A percentile compares a stretch with the other conserved stretches of the same genome.
phyloP scores from a whole-genome alignment of 2,113 vertebrate species.

The Cisticola juncidis region DNA sequence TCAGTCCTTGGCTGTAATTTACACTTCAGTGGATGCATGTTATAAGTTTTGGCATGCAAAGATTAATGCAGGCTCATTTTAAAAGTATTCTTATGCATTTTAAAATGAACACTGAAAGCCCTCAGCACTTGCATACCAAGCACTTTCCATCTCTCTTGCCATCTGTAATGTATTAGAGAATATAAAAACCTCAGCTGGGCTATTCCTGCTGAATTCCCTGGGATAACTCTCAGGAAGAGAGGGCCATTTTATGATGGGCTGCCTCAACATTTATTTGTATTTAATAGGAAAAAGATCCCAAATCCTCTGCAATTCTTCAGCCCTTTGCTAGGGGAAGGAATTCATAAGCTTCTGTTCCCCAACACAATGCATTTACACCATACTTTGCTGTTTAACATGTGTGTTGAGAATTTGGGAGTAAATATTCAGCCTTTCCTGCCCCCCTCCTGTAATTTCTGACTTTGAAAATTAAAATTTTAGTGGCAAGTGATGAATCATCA shows the following conservation, averaged over 20 bases:
- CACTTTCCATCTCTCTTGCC: background rate
- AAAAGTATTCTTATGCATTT: background rate
- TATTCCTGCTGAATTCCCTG: background rate
- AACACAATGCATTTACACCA: background rate
- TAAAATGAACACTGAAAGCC: background rate
- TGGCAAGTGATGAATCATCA: background rate
- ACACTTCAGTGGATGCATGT: background rate
- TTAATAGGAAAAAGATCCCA: background rate
- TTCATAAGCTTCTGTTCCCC: background rate
- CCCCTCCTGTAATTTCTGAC: background rate
- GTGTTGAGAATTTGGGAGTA: background rate
- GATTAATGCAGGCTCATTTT: background rate
- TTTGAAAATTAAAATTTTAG: background rate
- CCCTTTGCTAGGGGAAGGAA: background rate
- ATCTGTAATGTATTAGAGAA: background rate
- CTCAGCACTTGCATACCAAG: background rate
- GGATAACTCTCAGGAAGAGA: background rate
- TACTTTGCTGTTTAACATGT: background rate
- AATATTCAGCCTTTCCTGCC: background rate
- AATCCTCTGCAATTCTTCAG: background rate
- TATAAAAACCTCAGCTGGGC: background rate
- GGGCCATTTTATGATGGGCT: background rate
- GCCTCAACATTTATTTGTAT: background rate
- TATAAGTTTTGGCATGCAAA: background rate
- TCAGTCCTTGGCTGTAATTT: conserved; percentile 7